Evolutionary conservation across 1,140 invertebrate species (phyloP).

Genomic region (Drosophila triauraria): DNA sequence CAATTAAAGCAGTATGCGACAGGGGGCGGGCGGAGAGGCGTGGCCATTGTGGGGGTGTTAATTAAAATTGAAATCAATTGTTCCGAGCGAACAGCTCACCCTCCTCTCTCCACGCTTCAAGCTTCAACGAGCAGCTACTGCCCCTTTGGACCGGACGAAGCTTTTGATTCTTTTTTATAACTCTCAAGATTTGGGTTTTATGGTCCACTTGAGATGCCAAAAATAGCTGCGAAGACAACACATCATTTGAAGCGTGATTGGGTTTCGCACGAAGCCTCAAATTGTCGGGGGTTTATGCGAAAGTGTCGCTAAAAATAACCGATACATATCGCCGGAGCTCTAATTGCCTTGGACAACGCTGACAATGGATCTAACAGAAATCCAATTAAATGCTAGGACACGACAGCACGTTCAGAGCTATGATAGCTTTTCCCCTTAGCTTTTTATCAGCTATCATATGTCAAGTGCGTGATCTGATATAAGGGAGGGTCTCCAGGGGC

Average conservation of each 20-base stretch:
- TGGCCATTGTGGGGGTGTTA: conserved; percentile 60
- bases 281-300: conserved; percentile 32
- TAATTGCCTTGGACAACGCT: conserved; percentile 45
- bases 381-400: conserved; percentile 54
- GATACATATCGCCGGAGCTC: conserved; percentile 34
- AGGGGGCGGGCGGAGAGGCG: conserved; percentile 9
- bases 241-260: conserved; percentile 59
- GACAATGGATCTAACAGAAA: conserved; percentile 36
- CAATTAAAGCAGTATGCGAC: conserved; percentile 62
- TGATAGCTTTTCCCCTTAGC: conserved; percentile 7
- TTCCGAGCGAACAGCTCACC: conserved; percentile 14
- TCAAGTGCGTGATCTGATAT: conserved; percentile 43
- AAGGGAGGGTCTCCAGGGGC: conserved; percentile 5
- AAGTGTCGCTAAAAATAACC: conserved; percentile 60
- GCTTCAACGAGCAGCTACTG: conserved; percentile 12
- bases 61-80: conserved; percentile 80
- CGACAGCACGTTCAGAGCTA: conserved; percentile 19
- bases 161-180: conserved; percentile 14
- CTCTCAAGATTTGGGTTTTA: conserved; percentile 25
- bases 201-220: conserved; percentile 45
- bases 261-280: conserved; percentile 32
- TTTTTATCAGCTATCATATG: conserved; percentile 51
- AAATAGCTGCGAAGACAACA: conserved; percentile 30
- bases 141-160: conserved; percentile 8
- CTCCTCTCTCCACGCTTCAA: conserved; percentile 2